Conservation (phyloP, 2,888 invertebrate species). For the Ochropleura leucogaster region DNA sequence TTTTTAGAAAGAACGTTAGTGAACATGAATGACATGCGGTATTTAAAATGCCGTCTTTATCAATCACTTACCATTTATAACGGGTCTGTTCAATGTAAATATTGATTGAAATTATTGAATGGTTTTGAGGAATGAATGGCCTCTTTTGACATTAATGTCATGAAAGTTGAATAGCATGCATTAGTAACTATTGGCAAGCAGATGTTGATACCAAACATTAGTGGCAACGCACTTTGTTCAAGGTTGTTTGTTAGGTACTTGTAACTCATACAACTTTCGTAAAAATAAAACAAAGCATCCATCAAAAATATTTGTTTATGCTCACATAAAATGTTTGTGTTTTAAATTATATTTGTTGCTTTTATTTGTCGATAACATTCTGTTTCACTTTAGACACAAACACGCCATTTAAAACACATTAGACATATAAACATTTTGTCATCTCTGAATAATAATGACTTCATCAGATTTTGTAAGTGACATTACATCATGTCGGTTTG, state of each 20-base stretch:
- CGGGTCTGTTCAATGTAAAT: conserved; percentile 17
- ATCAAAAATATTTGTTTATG: conserved; percentile 18
- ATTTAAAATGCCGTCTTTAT: background rate
- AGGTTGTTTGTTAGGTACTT: conserved; percentile 20
- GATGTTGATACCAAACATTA: conserved; percentile 26
- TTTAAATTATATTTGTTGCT: background rate
- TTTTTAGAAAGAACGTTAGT: background rate
- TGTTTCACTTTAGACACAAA: background rate
- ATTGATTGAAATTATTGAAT: conserved; percentile 23
- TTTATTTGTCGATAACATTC: background rate
- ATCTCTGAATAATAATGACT: background rate
- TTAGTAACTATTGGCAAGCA: conserved; percentile 20
- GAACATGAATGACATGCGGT: background rate
- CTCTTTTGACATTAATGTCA: conserved; percentile 29
- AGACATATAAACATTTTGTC: background rate
- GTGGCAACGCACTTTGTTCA: conserved; percentile 39
- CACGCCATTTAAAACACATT: background rate
- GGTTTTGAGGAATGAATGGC: conserved; percentile 24
- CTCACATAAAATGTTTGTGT: background rate
- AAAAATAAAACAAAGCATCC: conserved; percentile 8
- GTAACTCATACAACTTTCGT: conserved; percentile 34
- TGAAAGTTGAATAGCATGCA: conserved; percentile 19
- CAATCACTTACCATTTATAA: conserved; percentile 18
- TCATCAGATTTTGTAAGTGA: background rate
- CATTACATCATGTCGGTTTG: background rate